Percentiles rank a stretch among this genome's conserved stretches.
phyloP scores from a whole-genome alignment of 2,797 vertebrate genomes.

The Sciurus carolinensis region DNA sequence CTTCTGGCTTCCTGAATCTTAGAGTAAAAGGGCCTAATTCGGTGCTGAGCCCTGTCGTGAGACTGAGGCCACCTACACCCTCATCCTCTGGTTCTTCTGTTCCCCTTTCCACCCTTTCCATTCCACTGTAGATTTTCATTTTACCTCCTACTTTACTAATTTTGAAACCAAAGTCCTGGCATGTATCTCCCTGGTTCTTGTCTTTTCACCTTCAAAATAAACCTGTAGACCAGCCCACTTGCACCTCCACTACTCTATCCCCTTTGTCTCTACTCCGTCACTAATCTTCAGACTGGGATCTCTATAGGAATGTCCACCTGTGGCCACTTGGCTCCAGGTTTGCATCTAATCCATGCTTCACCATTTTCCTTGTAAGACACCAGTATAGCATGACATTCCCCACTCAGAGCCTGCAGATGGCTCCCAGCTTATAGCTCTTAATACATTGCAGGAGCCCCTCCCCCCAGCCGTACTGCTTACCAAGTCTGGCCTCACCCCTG shows the following conservation, averaged over 20 bases:
- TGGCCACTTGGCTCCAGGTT: neutral
- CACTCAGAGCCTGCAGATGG: neutral
- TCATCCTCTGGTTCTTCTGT: neutral
- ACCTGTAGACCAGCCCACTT: neutral
- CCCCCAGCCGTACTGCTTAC: neutral
- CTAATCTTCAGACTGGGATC: neutral
- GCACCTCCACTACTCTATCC: neutral
- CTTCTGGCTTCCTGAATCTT: neutral
- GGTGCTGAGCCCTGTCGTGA: neutral
- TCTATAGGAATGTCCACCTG: neutral
- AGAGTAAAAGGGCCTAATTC: neutral
- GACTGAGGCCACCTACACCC: rapidly evolving
- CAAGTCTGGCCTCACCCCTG: neutral
- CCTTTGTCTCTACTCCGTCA: neutral
- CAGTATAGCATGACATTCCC: neutral
- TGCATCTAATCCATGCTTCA: neutral
- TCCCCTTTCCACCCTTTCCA: neutral
- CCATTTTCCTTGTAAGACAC: neutral
- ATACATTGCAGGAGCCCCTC: too few species aligned
- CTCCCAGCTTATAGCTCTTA: too few species aligned
- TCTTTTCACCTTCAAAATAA: neutral
- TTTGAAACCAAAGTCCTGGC: neutral
- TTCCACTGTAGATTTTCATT: neutral
- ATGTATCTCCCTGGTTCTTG: neutral
- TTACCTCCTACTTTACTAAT: neutral